phyloP scores from a whole-genome alignment of 2,113 vertebrate species.

The Neopipo cinnamomea region DNA sequence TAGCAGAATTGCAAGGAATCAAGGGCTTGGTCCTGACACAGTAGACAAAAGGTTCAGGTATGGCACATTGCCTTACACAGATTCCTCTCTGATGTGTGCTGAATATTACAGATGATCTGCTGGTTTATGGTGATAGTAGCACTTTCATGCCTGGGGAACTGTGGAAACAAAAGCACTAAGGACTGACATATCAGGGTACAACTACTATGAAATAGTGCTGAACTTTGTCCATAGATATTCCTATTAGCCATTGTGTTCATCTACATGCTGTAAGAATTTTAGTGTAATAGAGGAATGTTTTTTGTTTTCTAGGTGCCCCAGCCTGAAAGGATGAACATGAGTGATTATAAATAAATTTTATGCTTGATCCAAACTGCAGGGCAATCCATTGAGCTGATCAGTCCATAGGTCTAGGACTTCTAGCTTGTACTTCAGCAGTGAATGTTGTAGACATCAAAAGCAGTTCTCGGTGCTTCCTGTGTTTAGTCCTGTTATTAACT shows the following conservation, averaged over 20 bases:
- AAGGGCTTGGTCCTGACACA: background rate
- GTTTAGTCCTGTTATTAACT: background rate
- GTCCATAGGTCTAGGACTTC: background rate
- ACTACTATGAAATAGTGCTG: background rate
- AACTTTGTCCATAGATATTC: background rate
- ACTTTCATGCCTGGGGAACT: background rate
- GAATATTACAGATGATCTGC: background rate
- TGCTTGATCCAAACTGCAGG: background rate
- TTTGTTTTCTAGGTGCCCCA: background rate
- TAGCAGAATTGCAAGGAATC: background rate
- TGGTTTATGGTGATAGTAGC: background rate
- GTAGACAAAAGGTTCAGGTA: background rate
- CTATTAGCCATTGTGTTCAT: background rate
- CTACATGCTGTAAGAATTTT: background rate
- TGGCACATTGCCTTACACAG: background rate
- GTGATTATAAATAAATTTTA: background rate
- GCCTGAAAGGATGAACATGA: background rate
- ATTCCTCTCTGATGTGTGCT: background rate
- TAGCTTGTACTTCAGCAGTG: background rate
- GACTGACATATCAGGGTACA: rapidly evolving
- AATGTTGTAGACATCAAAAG: background rate
- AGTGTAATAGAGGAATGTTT: background rate
- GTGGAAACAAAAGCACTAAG: background rate
- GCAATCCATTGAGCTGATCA: background rate
- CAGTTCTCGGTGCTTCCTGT: background rate